A percentile compares a stretch with the other conserved stretches of the same genome.
phyloP scores from a whole-genome alignment of 1,140 invertebrate species.

The Rhysida immarginata region DNA sequence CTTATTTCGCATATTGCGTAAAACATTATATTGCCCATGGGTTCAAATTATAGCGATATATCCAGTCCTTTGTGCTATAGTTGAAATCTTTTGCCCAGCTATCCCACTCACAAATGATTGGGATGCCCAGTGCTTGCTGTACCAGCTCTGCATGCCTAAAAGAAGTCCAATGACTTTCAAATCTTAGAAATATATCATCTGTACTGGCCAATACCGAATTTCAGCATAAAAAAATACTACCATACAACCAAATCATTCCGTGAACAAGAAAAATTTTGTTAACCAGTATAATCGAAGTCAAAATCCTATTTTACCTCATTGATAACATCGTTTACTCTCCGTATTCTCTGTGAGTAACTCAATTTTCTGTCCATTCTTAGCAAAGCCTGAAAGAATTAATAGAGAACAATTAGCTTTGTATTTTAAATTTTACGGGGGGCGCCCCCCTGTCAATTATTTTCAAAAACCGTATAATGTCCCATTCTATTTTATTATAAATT shows the following conservation, averaged over 20 bases:
- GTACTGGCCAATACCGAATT: slow-evolving; percentile 73
- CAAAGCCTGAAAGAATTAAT: no score
- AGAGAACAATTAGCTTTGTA: no score
- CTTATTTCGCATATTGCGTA: no score
- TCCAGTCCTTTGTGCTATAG: no score
- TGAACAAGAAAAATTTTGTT: not conserved
- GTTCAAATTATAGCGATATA: not conserved
- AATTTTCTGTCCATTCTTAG: slow-evolving; percentile 79
- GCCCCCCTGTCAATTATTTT: no score
- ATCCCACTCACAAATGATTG: not conserved
- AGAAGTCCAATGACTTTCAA: no score
- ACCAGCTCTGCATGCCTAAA: no score
- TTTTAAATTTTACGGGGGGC: no score
- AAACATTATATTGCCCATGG: not conserved
- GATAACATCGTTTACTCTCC: slow-evolving; percentile 78
- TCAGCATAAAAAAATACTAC: slow-evolving; percentile 29
- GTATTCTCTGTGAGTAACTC: slow-evolving; percentile 53
- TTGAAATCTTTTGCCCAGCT: no score
- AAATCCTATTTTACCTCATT: slow-evolving; percentile 44
- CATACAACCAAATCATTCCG: not conserved
- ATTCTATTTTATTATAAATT: no score
- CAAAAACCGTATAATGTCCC: no score
- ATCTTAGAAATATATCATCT: slow-evolving; percentile 41
- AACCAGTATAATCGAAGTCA: not conserved
- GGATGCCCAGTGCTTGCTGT: not conserved